phyloP scores from a whole-genome alignment of 2,888 invertebrate species.

The Apamea anceps region DNA sequence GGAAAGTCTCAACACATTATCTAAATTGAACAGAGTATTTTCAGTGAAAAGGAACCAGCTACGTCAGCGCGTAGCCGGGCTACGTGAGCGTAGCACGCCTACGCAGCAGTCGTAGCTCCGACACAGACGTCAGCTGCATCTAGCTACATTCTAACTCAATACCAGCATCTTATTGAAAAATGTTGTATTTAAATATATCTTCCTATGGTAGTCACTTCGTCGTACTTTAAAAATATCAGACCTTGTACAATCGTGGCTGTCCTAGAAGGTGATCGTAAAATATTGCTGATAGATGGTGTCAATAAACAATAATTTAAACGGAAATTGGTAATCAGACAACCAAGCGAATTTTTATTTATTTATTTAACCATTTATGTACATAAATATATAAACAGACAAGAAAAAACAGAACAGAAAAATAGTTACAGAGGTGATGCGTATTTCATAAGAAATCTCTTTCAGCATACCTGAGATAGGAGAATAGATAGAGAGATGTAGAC shows the following conservation, averaged over 20 bases:
- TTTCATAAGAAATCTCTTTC: too few species aligned
- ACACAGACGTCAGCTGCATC: not conserved
- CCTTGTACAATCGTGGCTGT: too few species aligned
- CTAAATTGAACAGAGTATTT: not conserved
- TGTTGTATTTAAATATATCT: not conserved
- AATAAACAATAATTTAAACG: not conserved
- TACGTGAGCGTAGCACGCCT: constrained; percentile 33
- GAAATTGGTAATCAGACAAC: not conserved
- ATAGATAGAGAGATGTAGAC: too few species aligned
- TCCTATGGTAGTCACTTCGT: too few species aligned
- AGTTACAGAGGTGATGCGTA: too few species aligned
- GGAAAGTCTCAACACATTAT: not conserved
- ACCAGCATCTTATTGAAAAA: not conserved
- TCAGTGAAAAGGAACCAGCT: not conserved
- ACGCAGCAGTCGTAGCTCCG: constrained; percentile 32
- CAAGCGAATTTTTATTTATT: too few species aligned
- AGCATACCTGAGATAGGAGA: too few species aligned
- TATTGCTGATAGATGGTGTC: not conserved
- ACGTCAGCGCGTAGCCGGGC: constrained; percentile 21
- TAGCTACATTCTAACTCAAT: not conserved
- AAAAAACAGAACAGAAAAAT: too few species aligned
- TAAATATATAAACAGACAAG: too few species aligned
- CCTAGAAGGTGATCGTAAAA: not conserved
- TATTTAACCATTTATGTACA: too few species aligned
- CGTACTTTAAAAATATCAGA: not conserved